Evolutionary conservation across 1,140 invertebrate genomes (phyloP).

Genomic region (Zophobas morio): DNA sequence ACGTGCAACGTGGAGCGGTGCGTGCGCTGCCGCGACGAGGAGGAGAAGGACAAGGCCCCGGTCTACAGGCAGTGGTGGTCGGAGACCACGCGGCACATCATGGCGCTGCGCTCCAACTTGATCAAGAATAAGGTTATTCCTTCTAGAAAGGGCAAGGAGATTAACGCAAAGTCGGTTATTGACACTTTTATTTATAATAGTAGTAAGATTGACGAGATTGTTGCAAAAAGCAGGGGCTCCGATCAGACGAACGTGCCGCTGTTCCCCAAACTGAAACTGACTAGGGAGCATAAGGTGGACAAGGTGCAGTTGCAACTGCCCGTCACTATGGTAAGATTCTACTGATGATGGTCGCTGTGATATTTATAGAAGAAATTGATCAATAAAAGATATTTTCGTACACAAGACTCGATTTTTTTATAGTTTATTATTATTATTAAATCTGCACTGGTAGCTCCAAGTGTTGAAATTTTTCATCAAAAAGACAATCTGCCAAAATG

Average conservation of each 20-base stretch:
- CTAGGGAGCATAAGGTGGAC: conserved; percentile 54
- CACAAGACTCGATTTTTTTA: neutral
- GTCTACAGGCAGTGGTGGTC: conserved; percentile 63
- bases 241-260: conserved; percentile 58
- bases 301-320: conserved; percentile 61
- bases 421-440: neutral
- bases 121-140: conserved; percentile 62
- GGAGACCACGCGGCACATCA: conserved; percentile 63
- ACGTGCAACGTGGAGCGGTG: conserved; percentile 49
- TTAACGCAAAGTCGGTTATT: conserved; percentile 8
- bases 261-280: conserved; percentile 63
- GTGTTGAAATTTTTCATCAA: too few relatives aligned
- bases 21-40: conserved; percentile 44
- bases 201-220: conserved; percentile 63
- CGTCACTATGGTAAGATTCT: conserved; percentile 62
- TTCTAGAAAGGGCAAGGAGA: conserved; percentile 26
- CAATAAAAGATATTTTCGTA: conserved; percentile 1
- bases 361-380: conserved; percentile 13
- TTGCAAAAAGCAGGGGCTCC: conserved; percentile 51
- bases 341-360: conserved; percentile 5
- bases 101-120: conserved; percentile 56
- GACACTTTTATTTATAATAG: conserved; percentile 32
- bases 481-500: too few relatives aligned
- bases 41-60: conserved; percentile 48
- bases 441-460: too few relatives aligned